A percentile compares a stretch with the other conserved stretches of the same genome.
Conservation (phyloP, 2,113 vertebrate genomes). For the Riparia riparia region DNA sequence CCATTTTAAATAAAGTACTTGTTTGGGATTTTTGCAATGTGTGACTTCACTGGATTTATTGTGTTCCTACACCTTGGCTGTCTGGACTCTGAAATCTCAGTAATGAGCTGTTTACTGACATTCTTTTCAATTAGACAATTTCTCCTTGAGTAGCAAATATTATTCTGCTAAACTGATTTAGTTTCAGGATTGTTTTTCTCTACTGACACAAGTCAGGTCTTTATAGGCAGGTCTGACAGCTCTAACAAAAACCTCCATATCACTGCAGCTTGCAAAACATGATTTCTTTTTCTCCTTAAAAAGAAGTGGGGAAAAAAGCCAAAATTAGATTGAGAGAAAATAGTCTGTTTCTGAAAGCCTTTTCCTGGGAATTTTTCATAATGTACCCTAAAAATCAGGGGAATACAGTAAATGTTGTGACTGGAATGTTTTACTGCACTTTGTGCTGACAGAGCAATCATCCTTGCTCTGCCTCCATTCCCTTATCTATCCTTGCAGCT, state of each 20-base stretch:
- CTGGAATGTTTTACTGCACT: background rate
- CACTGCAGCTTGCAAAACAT: background rate
- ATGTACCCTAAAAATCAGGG: background rate
- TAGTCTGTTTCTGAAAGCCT: background rate
- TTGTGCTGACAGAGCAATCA: background rate
- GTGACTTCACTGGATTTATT: background rate
- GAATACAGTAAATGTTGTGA: background rate
- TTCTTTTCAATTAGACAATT: constrained; percentile 29
- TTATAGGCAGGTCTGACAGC: background rate
- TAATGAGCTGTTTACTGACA: constrained; percentile 26
- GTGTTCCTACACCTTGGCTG: background rate
- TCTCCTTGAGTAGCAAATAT: background rate
- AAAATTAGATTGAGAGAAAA: background rate
- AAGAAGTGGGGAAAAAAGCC: background rate
- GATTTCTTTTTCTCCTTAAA: background rate
- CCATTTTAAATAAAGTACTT: constrained; percentile 12
- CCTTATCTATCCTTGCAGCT: background rate
- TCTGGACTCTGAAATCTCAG: background rate
- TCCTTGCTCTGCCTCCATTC: background rate
- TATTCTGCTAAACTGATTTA: background rate
- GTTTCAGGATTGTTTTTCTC: background rate
- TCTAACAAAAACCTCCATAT: background rate
- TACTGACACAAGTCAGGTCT: background rate
- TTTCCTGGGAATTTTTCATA: background rate
- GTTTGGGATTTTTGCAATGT: background rate